Evolutionary conservation across 2,797 vertebrate species (phyloP), one percentile per base, ranked within the genome.

Genomic region (Megaceryle alcyon): DNA sequence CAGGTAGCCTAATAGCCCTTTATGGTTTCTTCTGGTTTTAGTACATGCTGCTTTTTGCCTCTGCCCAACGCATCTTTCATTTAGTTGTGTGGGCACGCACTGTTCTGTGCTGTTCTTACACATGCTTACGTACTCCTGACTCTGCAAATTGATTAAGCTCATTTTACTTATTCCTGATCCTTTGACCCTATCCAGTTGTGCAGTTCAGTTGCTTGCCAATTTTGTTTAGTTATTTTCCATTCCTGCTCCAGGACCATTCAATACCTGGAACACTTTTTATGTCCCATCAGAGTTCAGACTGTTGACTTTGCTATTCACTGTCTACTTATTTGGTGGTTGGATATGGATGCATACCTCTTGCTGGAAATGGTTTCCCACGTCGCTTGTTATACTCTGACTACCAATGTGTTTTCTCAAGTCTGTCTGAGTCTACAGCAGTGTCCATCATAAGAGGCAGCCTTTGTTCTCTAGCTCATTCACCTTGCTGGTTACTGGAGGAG

Each of bases 201-300:
- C 10, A 51, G 18, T 43, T n/a, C 57, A 21, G 25, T 64, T 82
- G 22, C 68, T 31, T 86, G n/a, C 10, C 0, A 0, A 5, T 68
- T 31, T 41, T 43, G 6, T 37, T 87, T 5, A 1, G 21, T 82
- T 80, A 63, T 82, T 93, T 93, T 84, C 43, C 29, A 7, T 54
- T 88, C 18, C 18, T 4, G 4, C 29, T 72, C 31, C 43, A 69
- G 39, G n/a, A 73, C 23, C 20, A 19, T 78, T 86, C 56, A 49
- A 25, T 21, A 39, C 6, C 23, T 78, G 19, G 23, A 91, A 63
- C 21, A 17, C 25, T 13, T 53, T 22, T 31, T 43, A 19, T 60
- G 31, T n/a, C 17, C 12, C 33, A 12, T 28, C 3, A 0, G 37
- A 23, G 43, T 37, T 28, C 3, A 0, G 37, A 23, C 49, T 43